phyloP scores from a whole-genome alignment of 2,888 invertebrate genomes.

The Drosophila algonquin region DNA sequence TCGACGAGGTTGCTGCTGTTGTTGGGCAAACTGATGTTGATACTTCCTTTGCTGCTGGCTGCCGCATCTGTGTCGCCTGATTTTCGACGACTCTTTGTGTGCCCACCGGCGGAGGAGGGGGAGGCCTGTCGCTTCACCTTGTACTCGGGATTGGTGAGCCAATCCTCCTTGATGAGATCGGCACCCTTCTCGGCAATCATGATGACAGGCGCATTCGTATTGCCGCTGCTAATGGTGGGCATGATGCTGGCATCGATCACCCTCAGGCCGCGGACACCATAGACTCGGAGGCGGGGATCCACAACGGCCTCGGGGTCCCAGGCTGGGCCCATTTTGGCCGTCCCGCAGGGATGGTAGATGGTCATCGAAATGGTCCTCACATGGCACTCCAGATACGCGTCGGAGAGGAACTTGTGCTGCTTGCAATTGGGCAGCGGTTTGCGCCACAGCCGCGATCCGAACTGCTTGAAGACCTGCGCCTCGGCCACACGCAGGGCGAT shows the following conservation, averaged over 20 bases:
- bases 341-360: slow-evolving; percentile 94
- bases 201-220: slow-evolving; percentile 95
- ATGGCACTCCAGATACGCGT: slow-evolving; percentile 94
- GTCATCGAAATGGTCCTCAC: slow-evolving; percentile 94
- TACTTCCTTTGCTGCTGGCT: slow-evolving; percentile 39
- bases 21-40: neutral
- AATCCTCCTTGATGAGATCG: slow-evolving; percentile 93
- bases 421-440: slow-evolving; percentile 92
- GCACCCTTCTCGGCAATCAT: slow-evolving; percentile 96
- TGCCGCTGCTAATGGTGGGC: slow-evolving; percentile 94
- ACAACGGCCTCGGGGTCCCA: slow-evolving; percentile 92
- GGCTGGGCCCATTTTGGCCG: slow-evolving; percentile 94
- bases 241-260: slow-evolving; percentile 95
- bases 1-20: slow-evolving; percentile 9
- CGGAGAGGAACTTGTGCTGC: slow-evolving; percentile 89
- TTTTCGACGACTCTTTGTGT: neutral
- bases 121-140: slow-evolving; percentile 62
- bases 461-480: slow-evolving; percentile 91
- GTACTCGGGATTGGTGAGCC: slow-evolving; percentile 85
- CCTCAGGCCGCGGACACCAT: slow-evolving; percentile 90
- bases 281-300: slow-evolving; percentile 90
- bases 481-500: slow-evolving; percentile 90
- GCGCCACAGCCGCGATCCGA: slow-evolving; percentile 90
- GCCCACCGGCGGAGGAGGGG: neutral
- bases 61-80: slow-evolving; percentile 46